These are phyloP conservation scores for Epizoanthus ramosus DNA, from an alignment of 92 coral and sea anemone species.

Conservation along the genomic window DNA sequence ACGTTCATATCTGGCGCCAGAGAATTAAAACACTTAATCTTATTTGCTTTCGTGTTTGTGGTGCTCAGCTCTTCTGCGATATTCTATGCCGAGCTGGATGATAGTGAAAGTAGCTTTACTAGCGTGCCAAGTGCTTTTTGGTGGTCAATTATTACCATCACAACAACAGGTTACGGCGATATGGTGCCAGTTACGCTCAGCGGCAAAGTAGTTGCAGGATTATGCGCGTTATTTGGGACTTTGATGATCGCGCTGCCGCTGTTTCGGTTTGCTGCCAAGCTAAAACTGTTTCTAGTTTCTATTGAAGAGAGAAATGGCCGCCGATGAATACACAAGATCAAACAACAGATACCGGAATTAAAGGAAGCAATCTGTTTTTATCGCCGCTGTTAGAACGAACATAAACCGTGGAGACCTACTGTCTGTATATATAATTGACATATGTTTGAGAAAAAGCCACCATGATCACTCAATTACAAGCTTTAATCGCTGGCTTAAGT, in stretches of 20 bases:
- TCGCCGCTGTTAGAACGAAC: too few relatives aligned
- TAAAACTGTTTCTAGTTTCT: conserved; percentile 46
- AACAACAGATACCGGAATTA: too few relatives aligned
- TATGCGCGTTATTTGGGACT: conserved; percentile 80
- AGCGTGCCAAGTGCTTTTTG: conserved; percentile 88
- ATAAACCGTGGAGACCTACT: too few relatives aligned
- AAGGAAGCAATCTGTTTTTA: too few relatives aligned
- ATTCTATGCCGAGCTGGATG: conserved; percentile 61
- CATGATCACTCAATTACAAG: too few relatives aligned
- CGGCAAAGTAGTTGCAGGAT: conserved; percentile 73
- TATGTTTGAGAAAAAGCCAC: too few relatives aligned
- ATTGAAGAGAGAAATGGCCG: neutral
- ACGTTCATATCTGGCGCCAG: conserved; percentile 72
- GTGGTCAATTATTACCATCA: conserved; percentile 88
- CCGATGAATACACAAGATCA: too few relatives aligned
- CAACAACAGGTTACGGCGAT: conserved; percentile 87
- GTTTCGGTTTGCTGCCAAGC: conserved; percentile 87
- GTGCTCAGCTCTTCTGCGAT: conserved; percentile 76
- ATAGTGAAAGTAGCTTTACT: conserved; percentile 47
- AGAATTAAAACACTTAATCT: conserved; percentile 69
- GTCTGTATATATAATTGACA: too few relatives aligned
- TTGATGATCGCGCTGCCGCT: conserved; percentile 76
- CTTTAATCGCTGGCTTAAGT: too few relatives aligned
- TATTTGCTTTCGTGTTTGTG: conserved; percentile 61
- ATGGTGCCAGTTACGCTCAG: conserved; percentile 65